These are phyloP conservation scores for Cepaea nemoralis DNA, from an alignment of 1,140 invertebrate genomes.

Conservation along the genomic window DNA sequence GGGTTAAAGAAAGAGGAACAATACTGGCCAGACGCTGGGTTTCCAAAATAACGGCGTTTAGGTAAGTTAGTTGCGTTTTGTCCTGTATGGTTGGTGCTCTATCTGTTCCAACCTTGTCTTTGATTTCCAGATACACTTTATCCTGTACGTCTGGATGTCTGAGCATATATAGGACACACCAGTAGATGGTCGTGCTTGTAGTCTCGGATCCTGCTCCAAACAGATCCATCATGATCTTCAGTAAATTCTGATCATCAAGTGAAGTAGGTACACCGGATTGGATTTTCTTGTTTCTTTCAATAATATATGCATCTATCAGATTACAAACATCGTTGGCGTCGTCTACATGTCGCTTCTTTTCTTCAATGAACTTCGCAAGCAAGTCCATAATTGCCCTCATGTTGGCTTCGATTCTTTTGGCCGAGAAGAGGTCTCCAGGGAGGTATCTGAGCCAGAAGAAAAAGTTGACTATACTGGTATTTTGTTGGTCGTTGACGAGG, in stretches of 20 bases:
- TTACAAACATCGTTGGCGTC: slow-evolving; percentile 37
- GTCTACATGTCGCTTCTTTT: slow-evolving; percentile 17
- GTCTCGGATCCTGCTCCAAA: slow-evolving; percentile 92
- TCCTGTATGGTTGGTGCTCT: neutral
- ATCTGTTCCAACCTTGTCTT: neutral
- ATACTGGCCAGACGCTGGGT: slow-evolving; percentile 1
- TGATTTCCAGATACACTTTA: too few relatives aligned
- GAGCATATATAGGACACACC: neutral
- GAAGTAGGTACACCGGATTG: too few relatives aligned
- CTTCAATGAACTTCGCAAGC: slow-evolving; percentile 11
- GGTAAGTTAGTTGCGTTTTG: neutral
- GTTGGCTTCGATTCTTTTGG: slow-evolving; percentile 40
- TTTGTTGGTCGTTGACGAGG: neutral
- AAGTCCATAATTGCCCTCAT: slow-evolving; percentile 15
- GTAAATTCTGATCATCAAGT: neutral
- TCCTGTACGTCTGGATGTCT: neutral
- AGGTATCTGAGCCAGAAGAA: slow-evolving; percentile 45
- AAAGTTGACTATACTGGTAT: slow-evolving; percentile 33
- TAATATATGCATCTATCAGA: too few relatives aligned
- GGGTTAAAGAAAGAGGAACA: neutral
- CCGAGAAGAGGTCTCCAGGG: slow-evolving; percentile 44
- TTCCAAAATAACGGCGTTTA: neutral
- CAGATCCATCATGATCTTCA: slow-evolving; percentile 76
- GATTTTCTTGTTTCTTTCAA: too few relatives aligned
- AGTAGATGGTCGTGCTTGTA: neutral